Conservation (phyloP, 2,113 vertebrate genomes). For the Oryzias melastigma region DNA sequence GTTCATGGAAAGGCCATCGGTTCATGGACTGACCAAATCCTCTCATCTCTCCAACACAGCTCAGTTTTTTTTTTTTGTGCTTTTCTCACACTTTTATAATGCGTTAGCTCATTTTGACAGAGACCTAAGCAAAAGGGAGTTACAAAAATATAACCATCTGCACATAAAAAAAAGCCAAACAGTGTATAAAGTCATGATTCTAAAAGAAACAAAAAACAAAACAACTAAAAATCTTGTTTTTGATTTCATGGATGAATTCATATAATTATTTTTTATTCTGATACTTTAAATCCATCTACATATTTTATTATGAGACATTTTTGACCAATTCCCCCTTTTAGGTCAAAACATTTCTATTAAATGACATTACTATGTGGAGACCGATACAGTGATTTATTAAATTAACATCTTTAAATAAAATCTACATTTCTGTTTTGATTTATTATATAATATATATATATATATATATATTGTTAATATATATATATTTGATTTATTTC, state of each 20-base stretch:
- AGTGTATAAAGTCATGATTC: slow-evolving; percentile 61
- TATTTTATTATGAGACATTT: slow-evolving; percentile 21
- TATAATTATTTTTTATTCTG: slow-evolving; percentile 27
- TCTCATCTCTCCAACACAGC: slow-evolving; percentile 9
- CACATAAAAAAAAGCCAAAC: slow-evolving; percentile 53
- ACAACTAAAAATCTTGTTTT: slow-evolving; percentile 55
- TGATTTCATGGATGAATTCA: slow-evolving; percentile 43
- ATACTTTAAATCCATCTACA: slow-evolving; percentile 50
- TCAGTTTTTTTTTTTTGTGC: background rate
- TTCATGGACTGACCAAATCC: slow-evolving; percentile 52
- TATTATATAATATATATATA: no score
- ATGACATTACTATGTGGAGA: background rate
- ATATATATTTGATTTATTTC: no score
- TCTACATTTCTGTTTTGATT: no score
- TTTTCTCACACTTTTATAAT: slow-evolving; percentile 7
- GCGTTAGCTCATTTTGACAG: slow-evolving; percentile 37
- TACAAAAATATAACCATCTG: slow-evolving; percentile 42
- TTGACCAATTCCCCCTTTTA: slow-evolving; percentile 18
- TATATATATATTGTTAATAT: no score
- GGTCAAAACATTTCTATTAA: background rate
- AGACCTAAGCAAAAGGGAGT: slow-evolving; percentile 19
- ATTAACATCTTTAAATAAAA: background rate
- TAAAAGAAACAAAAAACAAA: slow-evolving; percentile 54
- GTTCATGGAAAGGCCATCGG: slow-evolving; percentile 70
- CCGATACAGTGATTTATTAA: background rate